Evolutionary conservation across 2,113 vertebrate genomes (phyloP).

Genomic region (Gymnogyps californianus): DNA sequence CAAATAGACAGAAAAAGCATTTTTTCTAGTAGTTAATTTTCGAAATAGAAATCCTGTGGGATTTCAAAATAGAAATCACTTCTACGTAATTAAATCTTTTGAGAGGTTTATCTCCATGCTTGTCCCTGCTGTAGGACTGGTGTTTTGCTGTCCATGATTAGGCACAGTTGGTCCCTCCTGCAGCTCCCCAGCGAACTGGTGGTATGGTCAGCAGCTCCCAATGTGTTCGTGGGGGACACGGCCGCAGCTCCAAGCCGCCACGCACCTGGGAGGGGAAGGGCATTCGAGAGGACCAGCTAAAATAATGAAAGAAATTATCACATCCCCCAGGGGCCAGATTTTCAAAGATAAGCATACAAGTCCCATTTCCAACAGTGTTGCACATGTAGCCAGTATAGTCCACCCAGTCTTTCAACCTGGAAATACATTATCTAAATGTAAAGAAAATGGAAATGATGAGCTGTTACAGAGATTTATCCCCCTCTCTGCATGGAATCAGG

Average conservation of each 20-base stretch:
- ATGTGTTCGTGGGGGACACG: accelerated
- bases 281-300: background rate
- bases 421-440: background rate
- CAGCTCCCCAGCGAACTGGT: background rate
- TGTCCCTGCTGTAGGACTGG: background rate
- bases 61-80: slow-evolving; percentile 12
- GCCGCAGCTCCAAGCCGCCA: background rate
- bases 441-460: background rate
- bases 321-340: background rate
- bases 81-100: background rate
- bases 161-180: background rate
- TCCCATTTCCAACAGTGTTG: background rate
- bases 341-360: background rate
- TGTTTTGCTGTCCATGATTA: background rate
- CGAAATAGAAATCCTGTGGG: background rate
- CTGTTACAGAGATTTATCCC: background rate
- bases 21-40: background rate
- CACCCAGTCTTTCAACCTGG: background rate
- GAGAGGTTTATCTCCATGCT: background rate
- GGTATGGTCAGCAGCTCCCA: background rate
- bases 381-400: background rate
- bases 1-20: background rate
- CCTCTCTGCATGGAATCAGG: background rate
- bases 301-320: background rate
- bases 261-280: background rate